Percentiles rank a stretch among this genome's conserved stretches.
phyloP scores from a whole-genome alignment of 2,113 vertebrate species.

The Ptyas mucosa region DNA sequence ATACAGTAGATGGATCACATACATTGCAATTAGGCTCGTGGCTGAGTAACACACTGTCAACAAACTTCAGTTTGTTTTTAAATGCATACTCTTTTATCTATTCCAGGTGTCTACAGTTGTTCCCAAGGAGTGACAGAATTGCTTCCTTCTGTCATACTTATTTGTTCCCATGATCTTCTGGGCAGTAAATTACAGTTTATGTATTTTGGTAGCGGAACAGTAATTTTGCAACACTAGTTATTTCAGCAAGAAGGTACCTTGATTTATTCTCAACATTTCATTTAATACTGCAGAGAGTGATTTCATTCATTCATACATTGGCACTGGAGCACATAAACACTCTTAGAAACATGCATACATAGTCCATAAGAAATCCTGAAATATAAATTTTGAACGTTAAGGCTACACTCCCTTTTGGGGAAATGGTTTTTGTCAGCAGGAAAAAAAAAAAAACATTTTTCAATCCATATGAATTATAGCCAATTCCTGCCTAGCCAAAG shows the following conservation, averaged over 20 bases:
- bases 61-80: not conserved
- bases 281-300: not conserved
- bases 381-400: slow-evolving; percentile 43
- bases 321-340: not conserved
- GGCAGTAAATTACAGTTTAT: not conserved
- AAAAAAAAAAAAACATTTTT: slow-evolving; percentile 21
- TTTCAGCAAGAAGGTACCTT: not conserved
- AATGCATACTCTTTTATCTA: not conserved
- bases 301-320: slow-evolving; percentile 20
- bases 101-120: not conserved
- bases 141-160: not conserved
- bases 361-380: slow-evolving; percentile 45
- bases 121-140: not conserved
- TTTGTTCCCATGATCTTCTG: not conserved
- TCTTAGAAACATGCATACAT: not conserved
- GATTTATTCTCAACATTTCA: not conserved
- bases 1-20: not conserved
- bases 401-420: slow-evolving; percentile 26
- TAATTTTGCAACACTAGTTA: not conserved
- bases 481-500: not conserved
- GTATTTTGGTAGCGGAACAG: not conserved
- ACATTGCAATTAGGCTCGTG: not conserved
- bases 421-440: slow-evolving; percentile 12
- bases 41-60: not conserved
- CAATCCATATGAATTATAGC: slow-evolving; percentile 11